Base-by-base conservation (phyloP, 2,113 vertebrate genomes). In the Laterallus jamaicensis region DNA sequence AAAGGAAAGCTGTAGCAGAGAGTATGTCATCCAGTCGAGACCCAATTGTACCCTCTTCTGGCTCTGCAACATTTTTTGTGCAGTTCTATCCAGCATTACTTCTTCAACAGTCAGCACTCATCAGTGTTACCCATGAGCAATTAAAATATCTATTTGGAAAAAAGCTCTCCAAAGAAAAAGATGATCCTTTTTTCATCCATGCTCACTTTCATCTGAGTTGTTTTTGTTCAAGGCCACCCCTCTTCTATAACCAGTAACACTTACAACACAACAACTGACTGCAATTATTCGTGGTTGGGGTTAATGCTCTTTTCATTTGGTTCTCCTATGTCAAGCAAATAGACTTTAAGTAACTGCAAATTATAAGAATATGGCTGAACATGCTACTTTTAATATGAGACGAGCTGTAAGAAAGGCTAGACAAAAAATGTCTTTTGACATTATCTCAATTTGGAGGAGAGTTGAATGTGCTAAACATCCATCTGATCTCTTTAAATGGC, bases 201-300 rank as follows among this genome's bases (percentile, higher is more conserved):
- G 9, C 21, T 17, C 62, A 9, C 8, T 39, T 69, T 44, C 12
- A 50, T 0, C 35, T 0, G 1, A 31, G 14, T 55, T 59, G 8
- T 0, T 69, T 86, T 81, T 84, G 20, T 55, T 26, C 21, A 29
- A 32, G 35, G 28, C 21, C 4, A 18, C 19, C 11, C 39, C 8
- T 58, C 5, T 42, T 88, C 56, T 62, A 6, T 19, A 47, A 50
- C 12, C 29, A 85, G 25, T 44, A 55, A 50, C 0, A 0, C 20
- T 74, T 39, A 31, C 8, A 68, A 76, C 37, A 79, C 86, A 63
- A 32, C 31, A 82, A 11, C 14, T 58, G 2, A 50, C 13, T 54
- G 26, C 26, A 82, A 15, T 31, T 63, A 19, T 25, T 82, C 15
- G 56, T 80, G 15, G 4, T 62, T 62, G 25, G 28, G 4, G 12